These are phyloP conservation scores for Pachyrhynchus sulphureomaculatus DNA, from an alignment of 1,140 invertebrate genomes.

Conservation along the genomic window DNA sequence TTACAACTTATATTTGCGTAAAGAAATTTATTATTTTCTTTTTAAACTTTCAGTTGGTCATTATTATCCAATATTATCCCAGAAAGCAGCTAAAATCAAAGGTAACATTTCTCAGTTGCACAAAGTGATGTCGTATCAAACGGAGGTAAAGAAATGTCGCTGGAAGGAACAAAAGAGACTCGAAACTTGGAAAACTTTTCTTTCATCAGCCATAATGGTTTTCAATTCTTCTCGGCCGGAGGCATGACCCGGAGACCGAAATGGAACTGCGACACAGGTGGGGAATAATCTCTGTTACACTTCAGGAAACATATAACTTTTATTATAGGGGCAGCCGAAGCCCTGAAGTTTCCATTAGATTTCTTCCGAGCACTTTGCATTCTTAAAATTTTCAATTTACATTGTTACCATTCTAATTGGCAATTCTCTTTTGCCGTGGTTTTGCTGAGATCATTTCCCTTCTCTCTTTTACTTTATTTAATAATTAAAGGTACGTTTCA, in stretches of 20 bases:
- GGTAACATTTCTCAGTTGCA: constrained; percentile 36
- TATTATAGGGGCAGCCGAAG: constrained; percentile 24
- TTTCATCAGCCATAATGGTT: constrained; percentile 52
- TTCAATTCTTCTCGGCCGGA: constrained; percentile 49
- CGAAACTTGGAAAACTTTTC: constrained; percentile 50
- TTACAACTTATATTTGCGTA: no score
- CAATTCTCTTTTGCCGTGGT: constrained; percentile 1
- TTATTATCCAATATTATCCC: no score
- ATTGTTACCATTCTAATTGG: constrained; percentile 27
- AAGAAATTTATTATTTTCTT: no score
- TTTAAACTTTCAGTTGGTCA: no score
- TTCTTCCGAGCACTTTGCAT: constrained; percentile 23
- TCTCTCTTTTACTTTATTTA: constrained; percentile 1
- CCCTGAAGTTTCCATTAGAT: constrained; percentile 18
- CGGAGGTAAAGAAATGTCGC: constrained; percentile 43
- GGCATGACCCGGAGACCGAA: constrained; percentile 47
- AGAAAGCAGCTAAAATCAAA: constrained; percentile 21
- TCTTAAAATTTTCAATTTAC: constrained; percentile 30
- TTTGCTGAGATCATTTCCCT: not conserved
- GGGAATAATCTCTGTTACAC: constrained; percentile 34
- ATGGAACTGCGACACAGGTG: constrained; percentile 36
- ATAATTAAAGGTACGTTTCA: not conserved
- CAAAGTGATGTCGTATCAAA: constrained; percentile 44
- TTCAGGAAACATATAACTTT: constrained; percentile 35
- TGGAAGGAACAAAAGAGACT: constrained; percentile 43